Conservation (phyloP, 2,797 vertebrate species). For the Ptychobarbus kaznakovi region DNA sequence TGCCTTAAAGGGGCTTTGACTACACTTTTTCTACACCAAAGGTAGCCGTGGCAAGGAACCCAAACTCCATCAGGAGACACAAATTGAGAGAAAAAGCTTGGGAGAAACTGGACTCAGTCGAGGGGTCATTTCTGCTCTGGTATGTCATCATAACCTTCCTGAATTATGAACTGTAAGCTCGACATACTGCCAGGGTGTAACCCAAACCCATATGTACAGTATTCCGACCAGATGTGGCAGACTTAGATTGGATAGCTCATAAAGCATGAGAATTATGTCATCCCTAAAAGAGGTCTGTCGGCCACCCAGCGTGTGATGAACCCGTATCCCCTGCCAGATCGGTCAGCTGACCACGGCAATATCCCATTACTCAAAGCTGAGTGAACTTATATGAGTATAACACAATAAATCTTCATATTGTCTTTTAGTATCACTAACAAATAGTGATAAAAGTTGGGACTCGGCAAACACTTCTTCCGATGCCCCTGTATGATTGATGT, state of each 20-base stretch:
- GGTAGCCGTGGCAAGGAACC: neutral
- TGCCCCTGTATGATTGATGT: neutral
- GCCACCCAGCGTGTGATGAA: conserved; percentile 48
- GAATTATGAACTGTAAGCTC: conserved; percentile 20
- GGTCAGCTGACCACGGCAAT: conserved; percentile 30
- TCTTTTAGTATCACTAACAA: conserved; percentile 2
- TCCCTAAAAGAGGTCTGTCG: conserved; percentile 28
- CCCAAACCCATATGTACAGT: conserved; percentile 51
- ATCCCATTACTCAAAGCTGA: conserved; percentile 31
- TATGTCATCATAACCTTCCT: conserved; percentile 42
- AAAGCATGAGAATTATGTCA: conserved; percentile 38
- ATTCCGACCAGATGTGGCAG: conserved; percentile 37
- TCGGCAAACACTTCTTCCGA: neutral
- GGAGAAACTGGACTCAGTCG: neutral
- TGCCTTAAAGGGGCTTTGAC: neutral
- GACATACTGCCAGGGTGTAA: conserved; percentile 41
- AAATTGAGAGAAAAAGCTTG: neutral
- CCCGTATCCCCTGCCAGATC: conserved; percentile 20
- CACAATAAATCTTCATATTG: neutral
- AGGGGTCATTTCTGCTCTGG: neutral
- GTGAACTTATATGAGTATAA: conserved; percentile 17
- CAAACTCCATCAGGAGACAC: neutral
- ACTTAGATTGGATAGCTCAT: conserved; percentile 27
- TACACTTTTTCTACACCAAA: neutral
- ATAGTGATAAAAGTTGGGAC: neutral